Percentiles rank a stretch among this genome's conserved stretches.
phyloP scores from a whole-genome alignment of 1,140 invertebrate genomes.

The Lerema accius region DNA sequence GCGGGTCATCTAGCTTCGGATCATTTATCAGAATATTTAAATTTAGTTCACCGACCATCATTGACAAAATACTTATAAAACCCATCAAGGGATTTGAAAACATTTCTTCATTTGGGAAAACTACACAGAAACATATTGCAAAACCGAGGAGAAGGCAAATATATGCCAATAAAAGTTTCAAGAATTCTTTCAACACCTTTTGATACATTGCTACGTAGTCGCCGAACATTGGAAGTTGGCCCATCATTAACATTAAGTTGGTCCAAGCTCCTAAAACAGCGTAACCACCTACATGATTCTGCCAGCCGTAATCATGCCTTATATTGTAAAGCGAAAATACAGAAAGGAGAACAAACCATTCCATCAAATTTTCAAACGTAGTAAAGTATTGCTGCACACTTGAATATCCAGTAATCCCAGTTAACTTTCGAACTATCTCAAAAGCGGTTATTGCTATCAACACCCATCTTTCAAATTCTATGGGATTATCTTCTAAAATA shows the following conservation, averaged over 20 bases:
- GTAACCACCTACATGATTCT: conserved; percentile 86
- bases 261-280: conserved; percentile 86
- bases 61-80: conserved; percentile 85
- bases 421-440: conserved; percentile 83
- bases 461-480: conserved; percentile 84
- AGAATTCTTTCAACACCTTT: conserved; percentile 86
- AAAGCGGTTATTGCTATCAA: conserved; percentile 81
- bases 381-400: conserved; percentile 84
- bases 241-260: conserved; percentile 86
- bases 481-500: conserved; percentile 78
- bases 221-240: conserved; percentile 86
- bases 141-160: conserved; percentile 86
- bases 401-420: conserved; percentile 84
- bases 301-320: conserved; percentile 82
- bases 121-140: conserved; percentile 86
- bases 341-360: conserved; percentile 84
- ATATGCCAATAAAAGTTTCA: conserved; percentile 85
- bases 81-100: conserved; percentile 84
- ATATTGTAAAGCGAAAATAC: conserved; percentile 82
- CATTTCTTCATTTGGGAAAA: conserved; percentile 85
- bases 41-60: conserved; percentile 88
- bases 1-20: conserved; percentile 68
- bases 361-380: conserved; percentile 85
- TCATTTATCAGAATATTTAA: conserved; percentile 85
- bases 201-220: conserved; percentile 87